Conservation (phyloP, 2,797 vertebrate species). For the Onychomys arenicola region DNA sequence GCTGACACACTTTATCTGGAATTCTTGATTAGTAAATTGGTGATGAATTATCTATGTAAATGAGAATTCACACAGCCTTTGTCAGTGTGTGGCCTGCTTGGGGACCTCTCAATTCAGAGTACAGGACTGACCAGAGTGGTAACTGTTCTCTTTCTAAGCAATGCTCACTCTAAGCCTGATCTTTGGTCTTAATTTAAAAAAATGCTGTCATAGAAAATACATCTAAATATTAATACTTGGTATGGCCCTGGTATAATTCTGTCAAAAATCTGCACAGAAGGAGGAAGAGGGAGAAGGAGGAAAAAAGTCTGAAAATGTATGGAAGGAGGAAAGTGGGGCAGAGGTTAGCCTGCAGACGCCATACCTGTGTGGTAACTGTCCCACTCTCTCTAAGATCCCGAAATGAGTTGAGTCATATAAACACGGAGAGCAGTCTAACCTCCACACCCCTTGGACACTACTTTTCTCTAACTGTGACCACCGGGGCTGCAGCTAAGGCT, state of each 20-base stretch:
- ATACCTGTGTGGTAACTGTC: not conserved
- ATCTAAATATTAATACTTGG: not conserved
- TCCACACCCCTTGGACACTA: not conserved
- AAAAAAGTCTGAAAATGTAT: not conserved
- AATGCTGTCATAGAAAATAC: not conserved
- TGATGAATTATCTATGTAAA: not conserved
- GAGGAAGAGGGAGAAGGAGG: not conserved
- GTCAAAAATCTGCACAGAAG: not conserved
- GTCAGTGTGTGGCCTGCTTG: not conserved
- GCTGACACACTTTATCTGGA: not conserved
- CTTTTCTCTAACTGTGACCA: conserved; percentile 15
- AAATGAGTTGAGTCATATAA: not conserved
- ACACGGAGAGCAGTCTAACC: not conserved
- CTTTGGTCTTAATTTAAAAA: not conserved
- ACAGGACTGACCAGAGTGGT: not conserved
- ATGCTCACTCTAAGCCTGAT: not conserved
- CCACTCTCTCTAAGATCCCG: not conserved
- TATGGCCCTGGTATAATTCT: not conserved
- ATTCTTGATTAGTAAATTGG: not conserved
- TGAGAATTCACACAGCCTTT: not conserved
- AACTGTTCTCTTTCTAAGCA: not conserved
- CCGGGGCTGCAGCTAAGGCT: conserved; percentile 19
- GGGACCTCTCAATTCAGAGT: not conserved
- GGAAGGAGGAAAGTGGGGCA: not conserved
- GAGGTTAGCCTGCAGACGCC: not conserved